Evolutionary conservation across 2,113 vertebrate genomes (phyloP).

Genomic region (Gymnorhina tibicen): DNA sequence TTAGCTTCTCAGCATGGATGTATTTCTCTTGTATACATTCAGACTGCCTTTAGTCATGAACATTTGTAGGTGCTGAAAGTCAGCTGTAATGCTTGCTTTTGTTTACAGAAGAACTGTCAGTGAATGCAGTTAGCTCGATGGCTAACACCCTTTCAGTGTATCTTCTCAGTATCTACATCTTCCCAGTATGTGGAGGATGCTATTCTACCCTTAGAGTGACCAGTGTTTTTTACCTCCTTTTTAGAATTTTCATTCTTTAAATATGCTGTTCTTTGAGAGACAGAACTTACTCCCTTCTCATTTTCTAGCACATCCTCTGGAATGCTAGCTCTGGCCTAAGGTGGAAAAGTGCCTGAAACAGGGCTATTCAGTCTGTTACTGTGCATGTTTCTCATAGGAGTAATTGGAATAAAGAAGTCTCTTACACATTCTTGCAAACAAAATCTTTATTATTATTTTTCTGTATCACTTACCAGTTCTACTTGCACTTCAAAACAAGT

Average conservation of each 20-base stretch:
- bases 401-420: background rate
- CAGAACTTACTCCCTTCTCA: background rate
- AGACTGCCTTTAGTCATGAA: background rate
- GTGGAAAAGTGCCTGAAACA: background rate
- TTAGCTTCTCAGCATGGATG: background rate
- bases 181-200: background rate
- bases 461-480: background rate
- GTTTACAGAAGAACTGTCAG: background rate
- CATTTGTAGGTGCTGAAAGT: background rate
- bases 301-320: background rate
- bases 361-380: background rate
- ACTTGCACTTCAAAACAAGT: background rate
- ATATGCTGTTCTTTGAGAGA: background rate
- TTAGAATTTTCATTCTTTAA: background rate
- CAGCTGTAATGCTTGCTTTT: background rate
- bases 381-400: background rate
- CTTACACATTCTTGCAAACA: background rate
- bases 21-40: background rate
- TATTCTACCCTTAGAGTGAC: background rate
- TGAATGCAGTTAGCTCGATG: background rate
- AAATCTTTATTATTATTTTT: background rate
- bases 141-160: background rate
- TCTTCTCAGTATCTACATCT: background rate
- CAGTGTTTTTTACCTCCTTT: background rate
- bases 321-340: background rate